Conservation (phyloP, 2,113 vertebrate species). For the Tretioscincus oriximinensis region DNA sequence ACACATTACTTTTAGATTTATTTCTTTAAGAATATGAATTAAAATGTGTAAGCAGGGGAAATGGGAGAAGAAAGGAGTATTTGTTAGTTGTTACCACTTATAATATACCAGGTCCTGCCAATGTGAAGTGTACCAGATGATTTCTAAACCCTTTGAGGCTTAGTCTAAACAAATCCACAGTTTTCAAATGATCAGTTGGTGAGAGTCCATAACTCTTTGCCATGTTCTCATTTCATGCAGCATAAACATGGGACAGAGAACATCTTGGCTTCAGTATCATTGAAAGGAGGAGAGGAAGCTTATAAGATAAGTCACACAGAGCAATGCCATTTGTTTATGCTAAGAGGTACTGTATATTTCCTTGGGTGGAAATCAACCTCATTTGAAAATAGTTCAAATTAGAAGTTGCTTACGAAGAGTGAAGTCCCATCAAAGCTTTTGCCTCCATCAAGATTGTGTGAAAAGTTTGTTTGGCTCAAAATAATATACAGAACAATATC, state of each 20-base stretch:
- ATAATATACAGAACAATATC: too few species aligned
- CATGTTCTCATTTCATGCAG: not conserved
- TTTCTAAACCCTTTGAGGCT: not conserved
- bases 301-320: not conserved
- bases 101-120: not conserved
- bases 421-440: too few species aligned
- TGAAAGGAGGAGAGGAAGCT: not conserved
- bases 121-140: not conserved
- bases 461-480: too few species aligned
- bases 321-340: not conserved
- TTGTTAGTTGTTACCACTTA: not conserved
- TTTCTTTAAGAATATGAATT: not conserved
- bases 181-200: not conserved
- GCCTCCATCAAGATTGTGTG: too few species aligned
- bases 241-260: not conserved
- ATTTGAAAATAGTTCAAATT: too few species aligned
- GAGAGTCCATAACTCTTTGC: conserved; percentile 1
- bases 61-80: not conserved
- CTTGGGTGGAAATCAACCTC: not conserved
- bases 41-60: not conserved
- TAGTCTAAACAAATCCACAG: not conserved
- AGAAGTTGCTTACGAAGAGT: too few species aligned
- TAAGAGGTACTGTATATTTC: not conserved
- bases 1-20: not conserved
- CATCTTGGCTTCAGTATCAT: not conserved